Evolutionary conservation across 2,113 vertebrate species (phyloP), one percentile per base, ranked within the genome.

Genomic region (Austrofundulus limnaeus): DNA sequence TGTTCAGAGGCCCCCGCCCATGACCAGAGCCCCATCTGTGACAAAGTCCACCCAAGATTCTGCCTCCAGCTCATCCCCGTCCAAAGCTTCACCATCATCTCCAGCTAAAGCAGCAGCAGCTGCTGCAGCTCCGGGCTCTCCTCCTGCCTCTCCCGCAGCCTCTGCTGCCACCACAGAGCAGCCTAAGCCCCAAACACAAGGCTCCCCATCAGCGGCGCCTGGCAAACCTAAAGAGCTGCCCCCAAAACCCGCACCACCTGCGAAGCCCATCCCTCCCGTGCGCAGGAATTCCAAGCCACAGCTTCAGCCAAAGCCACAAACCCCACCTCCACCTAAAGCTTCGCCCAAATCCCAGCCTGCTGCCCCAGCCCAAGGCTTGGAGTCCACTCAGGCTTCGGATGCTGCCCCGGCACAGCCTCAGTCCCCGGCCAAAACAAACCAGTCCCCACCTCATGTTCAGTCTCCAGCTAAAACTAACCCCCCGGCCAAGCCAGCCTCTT

Each of bases 91-190:
- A 21, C 72, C 79, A 1, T 61, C 79, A 51, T 81, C 87, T 38
- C 82, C 85, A 10, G 78, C 72, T 25, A 84, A 77, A 78, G 63
- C 69, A 39, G 64, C 73, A 17, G 61, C 61, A 60, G 55, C 64
- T n/a, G 53, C 19, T 12, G 24, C 53, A 12, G 17, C 62, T 23
- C 23, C 61, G 37, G 52, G 92, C 82, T 65, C 89, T 69, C 42
- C 92, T 19, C 17, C 77, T 23, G 64, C 68, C 28, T 90, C 88
- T 70, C 87, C 85, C 72, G 77, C 80, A 66, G 85, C 83, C 23
- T 89, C 92, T 11, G 90, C 84, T 81, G 89, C 94, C 64, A 94
- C 95, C 86, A 95, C 91, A 54, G 95, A 93, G 84, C 94, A 93
- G 57, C 94, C 92, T 41, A 93, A 93, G 65, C 88, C 94, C 84